Evolutionary conservation across 1,140 invertebrate genomes (phyloP), one percentile per base, ranked within the genome.

Genomic region (Ostrea denselamellosa): DNA sequence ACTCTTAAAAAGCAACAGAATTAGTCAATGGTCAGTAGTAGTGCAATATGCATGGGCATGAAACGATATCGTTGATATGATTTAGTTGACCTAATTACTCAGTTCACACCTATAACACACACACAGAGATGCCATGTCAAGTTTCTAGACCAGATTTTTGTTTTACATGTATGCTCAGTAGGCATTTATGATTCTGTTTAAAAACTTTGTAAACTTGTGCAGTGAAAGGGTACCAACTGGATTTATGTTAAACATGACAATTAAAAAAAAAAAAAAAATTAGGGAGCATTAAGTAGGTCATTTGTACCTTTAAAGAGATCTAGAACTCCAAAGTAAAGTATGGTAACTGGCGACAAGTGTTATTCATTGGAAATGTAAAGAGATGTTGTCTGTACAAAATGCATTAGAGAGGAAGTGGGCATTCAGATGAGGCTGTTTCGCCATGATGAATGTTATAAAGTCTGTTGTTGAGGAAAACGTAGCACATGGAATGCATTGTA

Each of bases 41-140:
- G 9, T 25, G 25, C 14, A 25, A 22, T 22, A 71, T 77, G 68
- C 28, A 9, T 77, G 25, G 68, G 68, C 68, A 77, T 77, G 68
- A 77, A 44, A 22, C 28, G 68, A 77, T 28, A 77, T 14, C 68
- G 17, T 77, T 34, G 22, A 28, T 77, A 28, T 77, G 28, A 28
- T 77, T 62, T 62, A 62, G 58, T 62, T 62, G 58, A 28, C 9
- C 28, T 14, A 28, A 28, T 34, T 28, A 19, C 5, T 62, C 17
- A 62, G n/a, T 62, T 62, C 56, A 62, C 56, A 17, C n/a, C 34
- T 14, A 19, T 5, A 62, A 77, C 22, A 10, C 22, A 25, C 25
- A 34, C 12, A 62, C 25, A 77, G 22, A 77, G 68, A 77, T 77
- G 68, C 68, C 68, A 77, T 77, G 68, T 77, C 68, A 77, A 77